Conservation (phyloP, 2,113 vertebrate species). For the Ramphastos sulfuratus region DNA sequence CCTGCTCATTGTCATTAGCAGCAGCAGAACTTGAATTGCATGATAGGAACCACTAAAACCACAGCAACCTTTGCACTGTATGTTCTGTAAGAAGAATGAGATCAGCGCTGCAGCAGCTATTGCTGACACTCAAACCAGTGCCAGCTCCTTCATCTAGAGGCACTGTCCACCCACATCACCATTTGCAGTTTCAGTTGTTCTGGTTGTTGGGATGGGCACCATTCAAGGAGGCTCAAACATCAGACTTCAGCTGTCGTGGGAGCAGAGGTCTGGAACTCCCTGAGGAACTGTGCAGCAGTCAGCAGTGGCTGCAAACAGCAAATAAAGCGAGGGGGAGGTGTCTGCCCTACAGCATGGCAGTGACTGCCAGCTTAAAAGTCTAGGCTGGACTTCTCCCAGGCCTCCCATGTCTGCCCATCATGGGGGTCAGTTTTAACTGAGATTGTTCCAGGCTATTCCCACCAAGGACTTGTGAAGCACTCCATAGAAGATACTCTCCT, state of each 20-base stretch:
- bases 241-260: neutral
- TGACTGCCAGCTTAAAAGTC: neutral
- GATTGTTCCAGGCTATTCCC: neutral
- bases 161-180: neutral
- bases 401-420: neutral
- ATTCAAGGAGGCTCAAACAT: neutral
- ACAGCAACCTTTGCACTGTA: neutral
- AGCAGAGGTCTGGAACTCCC: neutral
- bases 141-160: neutral
- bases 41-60: conserved; percentile 38
- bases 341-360: rapidly evolving
- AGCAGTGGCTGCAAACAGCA: neutral
- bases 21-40: conserved; percentile 23
- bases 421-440: rapidly evolving
- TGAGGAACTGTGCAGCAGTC: neutral
- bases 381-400: neutral
- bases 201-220: neutral
- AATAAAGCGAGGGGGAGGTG: neutral
- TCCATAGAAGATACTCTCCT: neutral
- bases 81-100: neutral
- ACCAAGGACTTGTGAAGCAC: neutral
- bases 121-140: neutral
- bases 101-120: neutral
- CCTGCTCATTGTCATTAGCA: conserved; percentile 26
- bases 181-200: neutral